These are phyloP conservation scores for Lagothrix lagotricha DNA, from an alignment of 2,797 vertebrate genomes.

Conservation along the genomic window DNA sequence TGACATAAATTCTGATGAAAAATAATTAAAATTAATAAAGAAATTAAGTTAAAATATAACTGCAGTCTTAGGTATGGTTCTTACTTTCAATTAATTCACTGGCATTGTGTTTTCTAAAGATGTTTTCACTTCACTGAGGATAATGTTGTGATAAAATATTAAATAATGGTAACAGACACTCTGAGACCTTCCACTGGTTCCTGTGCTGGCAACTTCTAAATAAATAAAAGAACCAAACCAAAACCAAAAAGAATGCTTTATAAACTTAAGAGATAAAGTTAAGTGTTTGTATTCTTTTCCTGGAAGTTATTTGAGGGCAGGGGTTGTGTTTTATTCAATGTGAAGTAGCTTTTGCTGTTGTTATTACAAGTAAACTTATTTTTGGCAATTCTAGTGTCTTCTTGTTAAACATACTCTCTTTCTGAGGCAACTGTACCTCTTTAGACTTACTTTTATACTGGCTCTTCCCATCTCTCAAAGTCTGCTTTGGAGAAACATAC, in stretches of 20 bases:
- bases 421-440: neutral
- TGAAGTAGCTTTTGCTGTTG: neutral
- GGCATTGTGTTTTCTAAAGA: neutral
- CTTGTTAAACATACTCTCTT: neutral
- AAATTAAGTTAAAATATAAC: neutral
- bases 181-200: conserved; percentile 84
- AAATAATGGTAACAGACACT: conserved; percentile 26
- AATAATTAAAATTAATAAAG: conserved; percentile 32
- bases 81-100: neutral
- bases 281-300: neutral
- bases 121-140: neutral
- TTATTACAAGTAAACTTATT: neutral
- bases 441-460: neutral
- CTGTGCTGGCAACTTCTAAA: conserved; percentile 80
- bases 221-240: conserved; percentile 44
- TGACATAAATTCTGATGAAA: neutral
- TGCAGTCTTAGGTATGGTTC: neutral
- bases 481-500: neutral
- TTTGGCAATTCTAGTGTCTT: neutral
- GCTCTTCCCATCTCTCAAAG: neutral
- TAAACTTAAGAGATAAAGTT: neutral
- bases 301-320: neutral
- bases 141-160: neutral
- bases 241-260: neutral
- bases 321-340: neutral